phyloP scores from a whole-genome alignment of 2,888 invertebrate genomes.

The Amblyjoppa fuscipennis region DNA sequence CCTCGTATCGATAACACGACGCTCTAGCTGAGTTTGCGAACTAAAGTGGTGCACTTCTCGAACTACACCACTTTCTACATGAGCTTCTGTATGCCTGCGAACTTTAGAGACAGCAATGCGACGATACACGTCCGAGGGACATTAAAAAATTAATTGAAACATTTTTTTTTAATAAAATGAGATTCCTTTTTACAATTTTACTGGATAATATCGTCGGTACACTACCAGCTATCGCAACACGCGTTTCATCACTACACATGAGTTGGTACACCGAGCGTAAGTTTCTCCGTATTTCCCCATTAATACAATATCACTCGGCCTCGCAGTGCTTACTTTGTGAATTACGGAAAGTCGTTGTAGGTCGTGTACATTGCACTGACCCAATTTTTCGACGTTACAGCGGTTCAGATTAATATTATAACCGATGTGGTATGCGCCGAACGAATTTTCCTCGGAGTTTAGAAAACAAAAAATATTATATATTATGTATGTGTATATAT shows the following conservation, averaged over 20 bases:
- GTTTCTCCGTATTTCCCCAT: not conserved
- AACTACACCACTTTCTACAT: not conserved
- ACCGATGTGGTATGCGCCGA: conserved; percentile 18
- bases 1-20: conserved; percentile 49
- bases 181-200: not conserved
- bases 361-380: conserved; percentile 46
- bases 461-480: not conserved
- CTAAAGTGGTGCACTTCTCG: not conserved
- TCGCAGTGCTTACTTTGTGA: conserved; percentile 17
- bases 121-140: not conserved
- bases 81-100: not conserved
- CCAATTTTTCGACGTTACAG: conserved; percentile 38
- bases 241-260: conserved; percentile 39
- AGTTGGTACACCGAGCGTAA: conserved; percentile 46
- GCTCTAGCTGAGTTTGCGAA: conserved; percentile 7
- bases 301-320: not conserved
- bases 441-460: conserved; percentile 16
- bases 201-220: conserved; percentile 51
- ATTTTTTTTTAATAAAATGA: not conserved
- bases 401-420: conserved; percentile 60
- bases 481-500: not conserved
- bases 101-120: not conserved
- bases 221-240: conserved; percentile 57
- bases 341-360: conserved; percentile 27
- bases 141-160: not conserved